These are phyloP conservation scores for Sylvia atricapilla DNA, from an alignment of 2,113 vertebrate genomes.

Conservation along the genomic window DNA sequence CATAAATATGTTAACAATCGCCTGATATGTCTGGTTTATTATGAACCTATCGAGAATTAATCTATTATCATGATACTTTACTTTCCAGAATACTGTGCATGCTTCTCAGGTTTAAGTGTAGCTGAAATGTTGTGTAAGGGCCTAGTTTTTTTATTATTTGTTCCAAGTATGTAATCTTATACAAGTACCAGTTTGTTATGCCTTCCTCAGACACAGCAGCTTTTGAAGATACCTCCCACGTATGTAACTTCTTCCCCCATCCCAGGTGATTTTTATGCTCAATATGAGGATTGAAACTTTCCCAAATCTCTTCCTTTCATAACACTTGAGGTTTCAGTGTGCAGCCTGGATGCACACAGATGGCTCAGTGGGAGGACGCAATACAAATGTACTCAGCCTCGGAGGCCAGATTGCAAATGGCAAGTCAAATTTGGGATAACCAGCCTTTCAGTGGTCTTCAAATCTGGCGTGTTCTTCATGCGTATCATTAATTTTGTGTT, in stretches of 20 bases:
- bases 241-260: not conserved
- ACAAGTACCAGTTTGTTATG: not conserved
- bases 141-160: not conserved
- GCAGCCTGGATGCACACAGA: slow-evolving; percentile 30
- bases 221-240: not conserved
- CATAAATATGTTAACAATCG: not conserved
- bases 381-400: not conserved
- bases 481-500: not conserved
- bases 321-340: not conserved
- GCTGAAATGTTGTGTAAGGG: not conserved
- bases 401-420: not conserved
- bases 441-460: not conserved
- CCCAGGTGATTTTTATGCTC: not conserved
- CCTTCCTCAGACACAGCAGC: not conserved
- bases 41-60: not conserved
- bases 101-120: not conserved
- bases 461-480: not conserved
- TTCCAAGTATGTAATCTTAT: not conserved
- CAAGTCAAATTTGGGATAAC: slow-evolving; percentile 13
- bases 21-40: not conserved
- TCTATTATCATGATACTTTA: not conserved
- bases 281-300: not conserved
- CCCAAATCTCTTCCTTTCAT: not conserved
- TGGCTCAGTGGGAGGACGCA: slow-evolving; percentile 58
- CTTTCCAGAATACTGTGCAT: not conserved